Conservation (phyloP, 1,140 invertebrate species). For the Sitobion miscanthi region DNA sequence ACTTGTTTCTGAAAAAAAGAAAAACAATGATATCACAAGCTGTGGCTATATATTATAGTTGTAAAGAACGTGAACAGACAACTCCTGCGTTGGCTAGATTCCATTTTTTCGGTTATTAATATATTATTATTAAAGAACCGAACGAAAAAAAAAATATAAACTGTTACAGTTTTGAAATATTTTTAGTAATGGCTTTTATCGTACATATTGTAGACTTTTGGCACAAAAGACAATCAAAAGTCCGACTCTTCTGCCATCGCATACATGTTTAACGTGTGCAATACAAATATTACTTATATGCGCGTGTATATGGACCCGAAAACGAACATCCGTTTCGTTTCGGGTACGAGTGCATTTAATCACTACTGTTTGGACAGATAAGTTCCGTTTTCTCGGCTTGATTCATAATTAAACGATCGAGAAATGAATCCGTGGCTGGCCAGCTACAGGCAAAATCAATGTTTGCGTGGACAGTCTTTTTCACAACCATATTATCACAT, state of each 20-base stretch:
- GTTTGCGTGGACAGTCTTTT: rapidly evolving
- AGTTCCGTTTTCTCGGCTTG: not conserved
- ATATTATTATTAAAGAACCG: not conserved
- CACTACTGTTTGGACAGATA: not conserved
- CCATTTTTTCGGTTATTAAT: not conserved
- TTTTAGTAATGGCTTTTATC: not conserved
- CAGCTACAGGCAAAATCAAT: not conserved
- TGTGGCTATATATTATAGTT: no score
- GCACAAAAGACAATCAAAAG: not conserved
- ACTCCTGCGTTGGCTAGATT: no score
- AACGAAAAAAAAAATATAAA: not conserved
- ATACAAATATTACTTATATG: not conserved
- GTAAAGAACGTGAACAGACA: no score
- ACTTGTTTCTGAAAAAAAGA: not conserved
- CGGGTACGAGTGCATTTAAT: not conserved
- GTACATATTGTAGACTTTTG: not conserved
- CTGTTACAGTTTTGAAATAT: not conserved
- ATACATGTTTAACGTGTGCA: conserved; percentile 10
- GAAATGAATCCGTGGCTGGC: not conserved
- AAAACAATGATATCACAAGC: not conserved
- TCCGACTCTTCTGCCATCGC: not conserved
- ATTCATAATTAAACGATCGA: not conserved
- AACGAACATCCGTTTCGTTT: not conserved
- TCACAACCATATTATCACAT: not conserved
- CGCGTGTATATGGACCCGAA: not conserved